Evolutionary conservation across 2,888 invertebrate genomes (phyloP), one percentile per base, ranked within the genome.

Genomic region (Syritta pipiens): DNA sequence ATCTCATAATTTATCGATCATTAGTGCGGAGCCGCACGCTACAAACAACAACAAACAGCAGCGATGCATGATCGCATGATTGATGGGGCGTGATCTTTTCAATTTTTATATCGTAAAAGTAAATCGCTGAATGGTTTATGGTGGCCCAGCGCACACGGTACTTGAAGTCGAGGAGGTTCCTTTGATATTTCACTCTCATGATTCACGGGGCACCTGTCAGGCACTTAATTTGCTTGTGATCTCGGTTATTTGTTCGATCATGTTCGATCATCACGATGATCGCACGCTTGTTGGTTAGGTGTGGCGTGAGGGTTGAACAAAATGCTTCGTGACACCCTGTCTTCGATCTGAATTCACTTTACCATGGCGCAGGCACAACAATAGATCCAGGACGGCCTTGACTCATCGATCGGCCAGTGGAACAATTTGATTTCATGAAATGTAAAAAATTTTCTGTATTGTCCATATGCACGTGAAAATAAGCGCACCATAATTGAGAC

Each of bases 41-140:
- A n/a, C 42, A 19, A 59, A 46, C 44, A 60, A 24, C 30, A 59
- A 44, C 19, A 37, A 51, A n/a, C 60, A 24, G 68, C 55, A 69
- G 44, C 60, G 14, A 5, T 40, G 37, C 17, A 48, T 62, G 69
- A 68, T 76, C 35, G 53, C 49, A 60, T 77, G 77, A 77, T 77
- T 77, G 77, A 77, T 77, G 71, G 72, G 60, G 71, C 65, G 77
- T 77, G 77, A 72, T 48, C 60, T 35, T 65, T 65, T 53, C 60
- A 76, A 76, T 63, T n/a, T n/a, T n/a, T 63, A 69, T 63, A 76
- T 63, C 69, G 44, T 57, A 40, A 59, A 51, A 74, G 19, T 55
- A 37, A 57, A 69, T 69, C 44, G 69, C 37, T n/a, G n/a, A n/a
- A n/a, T n/a, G n/a, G n/a, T n/a, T n/a, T n/a, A 57, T 49, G 40